Conservation (phyloP, 2,113 vertebrate genomes). For the Cinclus mexicanus region DNA sequence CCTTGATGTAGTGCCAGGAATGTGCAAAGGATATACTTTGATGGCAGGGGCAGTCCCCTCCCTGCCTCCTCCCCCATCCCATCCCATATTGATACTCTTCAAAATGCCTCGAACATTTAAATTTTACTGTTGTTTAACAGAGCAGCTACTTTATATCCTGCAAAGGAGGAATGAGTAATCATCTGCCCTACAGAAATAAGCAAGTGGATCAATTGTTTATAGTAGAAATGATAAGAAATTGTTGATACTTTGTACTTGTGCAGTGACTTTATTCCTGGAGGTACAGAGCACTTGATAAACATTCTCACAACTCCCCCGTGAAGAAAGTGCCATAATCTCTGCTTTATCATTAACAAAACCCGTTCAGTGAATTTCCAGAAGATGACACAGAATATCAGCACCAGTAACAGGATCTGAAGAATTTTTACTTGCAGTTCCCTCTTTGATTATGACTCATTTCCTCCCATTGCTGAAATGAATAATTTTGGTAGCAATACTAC, state of each 20-base stretch:
- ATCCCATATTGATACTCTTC: neutral
- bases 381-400: neutral
- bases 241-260: neutral
- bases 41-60: conserved; percentile 13
- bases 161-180: neutral
- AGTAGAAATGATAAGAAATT: neutral
- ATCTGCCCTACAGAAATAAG: neutral
- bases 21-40: conserved; percentile 71
- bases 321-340: neutral
- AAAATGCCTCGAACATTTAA: conserved; percentile 13
- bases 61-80: neutral
- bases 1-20: conserved; percentile 86
- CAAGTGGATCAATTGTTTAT: neutral
- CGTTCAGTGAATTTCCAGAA: conserved; percentile 7
- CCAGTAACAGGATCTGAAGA: conserved; percentile 19
- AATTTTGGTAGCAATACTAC: conserved; percentile 1
- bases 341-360: neutral
- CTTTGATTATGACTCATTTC: conserved; percentile 41
- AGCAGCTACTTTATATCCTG: neutral
- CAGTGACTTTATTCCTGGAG: neutral
- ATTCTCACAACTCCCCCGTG: neutral
- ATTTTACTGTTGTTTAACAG: neutral
- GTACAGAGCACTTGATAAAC: neutral
- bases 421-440: neutral
- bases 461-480: neutral